Percentiles rank a stretch among this genome's conserved stretches.
Evolutionary conservation across 1,140 invertebrate genomes (phyloP).

Genomic region (Zaprionus taronus): DNA sequence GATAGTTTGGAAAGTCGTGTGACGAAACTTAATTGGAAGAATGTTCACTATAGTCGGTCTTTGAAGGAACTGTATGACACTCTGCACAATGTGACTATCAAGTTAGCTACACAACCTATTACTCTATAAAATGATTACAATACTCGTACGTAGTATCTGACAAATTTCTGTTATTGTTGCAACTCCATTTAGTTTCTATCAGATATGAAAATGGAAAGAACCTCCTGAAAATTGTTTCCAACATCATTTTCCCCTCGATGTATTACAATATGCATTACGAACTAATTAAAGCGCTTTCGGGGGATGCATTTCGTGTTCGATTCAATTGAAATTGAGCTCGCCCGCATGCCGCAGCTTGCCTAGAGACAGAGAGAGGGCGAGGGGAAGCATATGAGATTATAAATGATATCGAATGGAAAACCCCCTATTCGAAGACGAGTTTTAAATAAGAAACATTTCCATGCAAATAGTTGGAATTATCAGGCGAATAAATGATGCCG

Average conservation of each 20-base stretch:
- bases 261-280: neutral
- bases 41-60: neutral
- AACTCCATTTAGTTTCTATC: neutral
- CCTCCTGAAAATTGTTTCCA: neutral
- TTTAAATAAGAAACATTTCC: constrained; percentile 3
- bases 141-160: no score
- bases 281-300: neutral
- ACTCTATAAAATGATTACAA: no score
- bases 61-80: neutral
- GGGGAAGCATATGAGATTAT: constrained; percentile 1
- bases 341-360: constrained; percentile 20
- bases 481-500: neutral
- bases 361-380: neutral
- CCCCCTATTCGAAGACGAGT: constrained; percentile 12
- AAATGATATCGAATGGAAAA: constrained; percentile 10
- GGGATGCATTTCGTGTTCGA: constrained; percentile 12
- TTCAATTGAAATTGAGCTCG: constrained; percentile 20
- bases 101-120: no score
- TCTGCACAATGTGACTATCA: neutral
- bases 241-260: neutral
- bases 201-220: neutral
- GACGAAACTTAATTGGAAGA: neutral
- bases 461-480: neutral
- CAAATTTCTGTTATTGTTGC: neutral
- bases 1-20: neutral